phyloP scores from a whole-genome alignment of 2,797 vertebrate species.

The Melanotaenia boesemani region DNA sequence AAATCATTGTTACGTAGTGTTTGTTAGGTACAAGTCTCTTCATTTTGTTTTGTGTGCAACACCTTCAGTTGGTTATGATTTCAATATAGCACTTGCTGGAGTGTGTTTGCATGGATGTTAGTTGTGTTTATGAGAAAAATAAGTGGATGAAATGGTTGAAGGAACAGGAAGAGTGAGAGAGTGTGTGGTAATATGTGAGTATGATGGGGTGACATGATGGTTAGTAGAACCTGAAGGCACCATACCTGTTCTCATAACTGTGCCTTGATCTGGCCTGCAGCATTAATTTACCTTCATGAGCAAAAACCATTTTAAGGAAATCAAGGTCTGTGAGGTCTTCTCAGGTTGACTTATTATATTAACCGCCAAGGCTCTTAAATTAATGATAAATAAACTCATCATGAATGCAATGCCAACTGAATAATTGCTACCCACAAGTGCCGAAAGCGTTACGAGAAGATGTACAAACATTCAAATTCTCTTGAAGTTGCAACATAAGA shows the following conservation, averaged over 20 bases:
- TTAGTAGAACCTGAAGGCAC: constrained; percentile 32
- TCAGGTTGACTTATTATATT: neutral
- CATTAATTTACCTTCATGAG: constrained; percentile 16
- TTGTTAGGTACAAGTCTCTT: neutral
- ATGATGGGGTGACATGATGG: constrained; percentile 15
- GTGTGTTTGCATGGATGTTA: neutral
- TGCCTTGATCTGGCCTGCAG: constrained; percentile 49
- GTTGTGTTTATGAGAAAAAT: neutral
- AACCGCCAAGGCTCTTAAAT: neutral
- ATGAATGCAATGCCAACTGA: neutral
- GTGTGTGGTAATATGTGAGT: neutral
- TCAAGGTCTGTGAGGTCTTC: constrained; percentile 7
- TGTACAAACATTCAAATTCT: neutral
- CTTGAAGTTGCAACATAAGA: neutral
- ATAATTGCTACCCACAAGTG: constrained; percentile 8
- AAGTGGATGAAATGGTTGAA: constrained; percentile 3
- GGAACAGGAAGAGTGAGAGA: neutral
- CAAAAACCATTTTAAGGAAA: constrained; percentile 15
- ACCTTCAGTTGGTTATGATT: constrained; percentile 20
- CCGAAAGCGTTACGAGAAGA: neutral
- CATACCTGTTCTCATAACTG: constrained; percentile 32
- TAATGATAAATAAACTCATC: constrained; percentile 19
- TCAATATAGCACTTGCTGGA: neutral
- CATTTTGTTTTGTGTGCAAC: neutral
- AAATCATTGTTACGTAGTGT: neutral